Evolutionary conservation across 2,113 vertebrate genomes (phyloP), one percentile per base, ranked within the genome.

Genomic region (Symphodus melops): DNA sequence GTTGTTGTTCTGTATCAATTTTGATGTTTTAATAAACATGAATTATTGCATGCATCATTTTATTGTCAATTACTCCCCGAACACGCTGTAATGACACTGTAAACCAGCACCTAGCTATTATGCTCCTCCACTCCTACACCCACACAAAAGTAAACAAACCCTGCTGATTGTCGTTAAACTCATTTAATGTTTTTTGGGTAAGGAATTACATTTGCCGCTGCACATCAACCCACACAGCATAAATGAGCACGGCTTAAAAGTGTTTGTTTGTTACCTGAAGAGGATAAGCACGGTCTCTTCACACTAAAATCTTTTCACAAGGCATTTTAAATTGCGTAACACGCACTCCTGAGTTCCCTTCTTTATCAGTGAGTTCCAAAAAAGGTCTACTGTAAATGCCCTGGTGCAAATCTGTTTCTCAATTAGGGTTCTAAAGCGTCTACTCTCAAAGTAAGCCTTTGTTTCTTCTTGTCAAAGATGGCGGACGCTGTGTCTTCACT

Each of bases 401-500:
- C 57, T 9, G 48, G 1, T 48, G 20, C 12, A 0, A 5, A 17
- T 33, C 3, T 58, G 25, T 59, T 57, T 65, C 4, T 42, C 55
- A 1, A 52, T 42, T 14, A 49, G 58, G 53, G 3, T 3, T 92
- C 79, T 92, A 42, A 89, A 83, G 95, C 33, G n/a, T 91, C 86
- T 67, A 93, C 91, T 37, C 81, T 94, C 84, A 98, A 66, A 0
- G 87, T 79, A 61, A 98, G 72, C 6, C 51, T 81, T n/a, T 75
- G 75, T 72, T 91, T 94, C 80, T 89, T 93, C 92, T 88, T 97
- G 88, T 93, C 86, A 82, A 96, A 96, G 33, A 86, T 81, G 44
- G 95, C 96, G 52, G 85, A 90, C 0, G 94, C 91, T 0, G 70
- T 91, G 74, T 96, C 95, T 82, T 95, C 94, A 23, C 94, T 91